Conservation (phyloP, 2,113 vertebrate species). For the Prunella fulvescens region DNA sequence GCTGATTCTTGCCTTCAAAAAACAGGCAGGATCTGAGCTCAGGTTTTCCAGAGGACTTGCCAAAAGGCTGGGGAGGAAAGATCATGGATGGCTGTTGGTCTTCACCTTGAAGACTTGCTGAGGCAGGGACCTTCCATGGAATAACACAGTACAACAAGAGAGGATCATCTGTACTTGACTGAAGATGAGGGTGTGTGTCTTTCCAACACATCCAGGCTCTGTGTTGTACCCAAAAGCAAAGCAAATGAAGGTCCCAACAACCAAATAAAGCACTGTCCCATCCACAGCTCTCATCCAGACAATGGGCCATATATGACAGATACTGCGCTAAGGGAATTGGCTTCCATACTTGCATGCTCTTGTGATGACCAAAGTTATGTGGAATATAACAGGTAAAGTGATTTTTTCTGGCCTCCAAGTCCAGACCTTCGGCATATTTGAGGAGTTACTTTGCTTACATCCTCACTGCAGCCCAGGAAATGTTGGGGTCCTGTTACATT, state of each 20-base stretch:
- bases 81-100: background rate
- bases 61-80: background rate
- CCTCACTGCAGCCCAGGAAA: background rate
- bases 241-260: background rate
- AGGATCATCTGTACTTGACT: background rate
- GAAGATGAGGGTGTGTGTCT: background rate
- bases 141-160: background rate
- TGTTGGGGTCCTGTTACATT: background rate
- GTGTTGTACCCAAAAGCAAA: background rate
- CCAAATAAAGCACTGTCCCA: background rate
- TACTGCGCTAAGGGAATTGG: background rate
- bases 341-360: background rate
- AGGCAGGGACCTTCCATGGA: fast-evolving
- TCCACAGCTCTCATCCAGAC: background rate
- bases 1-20: background rate
- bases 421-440: background rate
- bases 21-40: background rate
- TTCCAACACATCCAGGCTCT: background rate
- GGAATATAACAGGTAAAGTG: background rate
- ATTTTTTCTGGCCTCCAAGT: background rate
- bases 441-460: background rate
- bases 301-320: background rate
- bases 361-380: background rate
- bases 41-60: background rate
- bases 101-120: background rate